Percentiles rank a stretch among this genome's conserved stretches.
These are phyloP conservation scores for Stenopsyche tienmushanensis DNA, from an alignment of 1,140 invertebrate species.

Conservation along the genomic window DNA sequence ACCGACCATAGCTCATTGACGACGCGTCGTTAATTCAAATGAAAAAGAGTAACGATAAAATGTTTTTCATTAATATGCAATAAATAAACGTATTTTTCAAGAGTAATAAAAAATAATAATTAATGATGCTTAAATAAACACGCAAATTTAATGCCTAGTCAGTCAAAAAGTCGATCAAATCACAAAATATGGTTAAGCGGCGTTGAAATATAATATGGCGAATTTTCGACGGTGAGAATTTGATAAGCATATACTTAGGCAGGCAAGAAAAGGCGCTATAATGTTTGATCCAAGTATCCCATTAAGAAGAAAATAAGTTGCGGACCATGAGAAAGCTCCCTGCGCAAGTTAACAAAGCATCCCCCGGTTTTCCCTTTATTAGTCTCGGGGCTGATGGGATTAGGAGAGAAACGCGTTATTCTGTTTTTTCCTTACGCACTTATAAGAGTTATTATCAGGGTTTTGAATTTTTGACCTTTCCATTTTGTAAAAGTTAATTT, in stretches of 20 bases:
- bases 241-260: conserved; percentile 20
- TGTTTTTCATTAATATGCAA: no score
- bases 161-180: neutral
- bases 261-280: conserved; percentile 19
- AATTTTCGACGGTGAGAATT: conserved; percentile 10
- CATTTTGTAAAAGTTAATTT: no score
- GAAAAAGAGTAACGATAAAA: no score
- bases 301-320: conserved; percentile 34
- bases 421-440: conserved; percentile 12
- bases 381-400: conserved; percentile 26
- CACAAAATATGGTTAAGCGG: neutral
- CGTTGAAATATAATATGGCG: neutral
- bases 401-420: conserved; percentile 14
- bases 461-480: no score
- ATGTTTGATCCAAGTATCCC: conserved; percentile 32
- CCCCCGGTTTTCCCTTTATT: conserved; percentile 21
- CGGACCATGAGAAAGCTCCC: conserved; percentile 6
- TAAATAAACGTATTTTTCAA: no score
- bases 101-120: no score
- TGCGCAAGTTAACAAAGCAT: conserved; percentile 23
- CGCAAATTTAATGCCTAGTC: neutral
- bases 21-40: no score
- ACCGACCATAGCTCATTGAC: no score
- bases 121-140: no score
- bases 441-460: neutral